Conservation (phyloP, 2,888 invertebrate species). For the Oscheius sp. region DNA sequence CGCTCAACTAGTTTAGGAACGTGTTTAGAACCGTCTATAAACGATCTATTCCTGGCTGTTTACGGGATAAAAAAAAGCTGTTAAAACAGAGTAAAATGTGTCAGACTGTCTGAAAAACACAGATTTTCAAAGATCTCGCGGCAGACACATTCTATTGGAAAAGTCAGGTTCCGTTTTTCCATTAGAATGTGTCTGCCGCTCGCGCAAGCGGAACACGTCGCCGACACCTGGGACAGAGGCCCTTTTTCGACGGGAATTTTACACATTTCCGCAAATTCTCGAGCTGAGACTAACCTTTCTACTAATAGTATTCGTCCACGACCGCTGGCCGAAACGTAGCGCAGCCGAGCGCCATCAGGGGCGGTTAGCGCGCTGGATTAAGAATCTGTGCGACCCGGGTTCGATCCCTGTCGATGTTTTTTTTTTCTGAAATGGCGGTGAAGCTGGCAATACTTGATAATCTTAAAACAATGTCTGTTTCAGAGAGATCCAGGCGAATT, state of each 20-base stretch:
- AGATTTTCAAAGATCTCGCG: not conserved
- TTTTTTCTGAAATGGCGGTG: too few species aligned
- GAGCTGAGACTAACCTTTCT: too few species aligned
- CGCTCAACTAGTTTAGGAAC: constrained; percentile 11
- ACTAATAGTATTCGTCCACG: too few species aligned
- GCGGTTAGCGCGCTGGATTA: too few species aligned
- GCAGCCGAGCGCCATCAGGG: too few species aligned
- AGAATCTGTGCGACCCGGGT: too few species aligned
- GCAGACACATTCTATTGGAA: not conserved
- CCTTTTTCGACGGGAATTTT: not conserved
- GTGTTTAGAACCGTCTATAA: constrained; percentile 1
- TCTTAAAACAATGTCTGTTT: constrained; percentile 31
- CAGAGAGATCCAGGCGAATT: constrained; percentile 65
- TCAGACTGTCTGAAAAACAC: not conserved
- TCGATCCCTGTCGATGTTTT: too few species aligned
- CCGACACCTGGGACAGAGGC: not conserved
- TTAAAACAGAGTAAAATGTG: not conserved
- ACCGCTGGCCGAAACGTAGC: too few species aligned
- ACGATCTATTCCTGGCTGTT: not conserved
- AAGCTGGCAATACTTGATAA: too few species aligned
- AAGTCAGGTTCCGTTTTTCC: not conserved
- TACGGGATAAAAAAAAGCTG: not conserved
- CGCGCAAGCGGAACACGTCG: not conserved
- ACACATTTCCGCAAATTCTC: too few species aligned
- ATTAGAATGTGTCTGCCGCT: not conserved